These are phyloP conservation scores for Drosophila limbata DNA, from an alignment of 2,888 invertebrate genomes.

Conservation along the genomic window DNA sequence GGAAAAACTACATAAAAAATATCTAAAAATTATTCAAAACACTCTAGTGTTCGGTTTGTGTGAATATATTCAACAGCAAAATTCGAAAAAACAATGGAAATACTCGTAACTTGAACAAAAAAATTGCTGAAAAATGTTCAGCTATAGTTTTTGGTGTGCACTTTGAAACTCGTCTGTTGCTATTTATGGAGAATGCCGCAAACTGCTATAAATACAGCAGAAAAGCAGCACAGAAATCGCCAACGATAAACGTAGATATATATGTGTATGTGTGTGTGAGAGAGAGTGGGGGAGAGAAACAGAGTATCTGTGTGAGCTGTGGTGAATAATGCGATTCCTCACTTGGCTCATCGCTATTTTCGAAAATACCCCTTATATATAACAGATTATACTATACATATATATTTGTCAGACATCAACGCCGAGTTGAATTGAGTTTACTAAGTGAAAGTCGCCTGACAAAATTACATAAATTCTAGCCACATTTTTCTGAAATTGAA, in stretches of 20 bases:
- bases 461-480: conserved; percentile 31
- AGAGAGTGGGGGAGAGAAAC: not conserved
- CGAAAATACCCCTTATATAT: conserved; percentile 31
- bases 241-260: conserved; percentile 36
- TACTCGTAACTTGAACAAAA: conserved; percentile 12
- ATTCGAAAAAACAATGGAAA: conserved; percentile 17
- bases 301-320: conserved; percentile 25
- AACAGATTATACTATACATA: conserved; percentile 13
- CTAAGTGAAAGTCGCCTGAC: conserved; percentile 29
- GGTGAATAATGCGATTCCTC: conserved; percentile 58
- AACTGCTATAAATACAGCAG: conserved; percentile 61
- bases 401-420: conserved; percentile 7
- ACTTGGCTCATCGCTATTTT: conserved; percentile 78
- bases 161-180: conserved; percentile 54
- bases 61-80: too few species aligned
- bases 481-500: conserved; percentile 20
- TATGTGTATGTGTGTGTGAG: conserved; percentile 14
- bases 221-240: conserved; percentile 39
- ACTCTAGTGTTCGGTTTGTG: conserved; percentile 43
- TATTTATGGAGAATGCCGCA: conserved; percentile 81
- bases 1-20: not conserved
- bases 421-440: conserved; percentile 14
- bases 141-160: conserved; percentile 37
- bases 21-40: conserved; percentile 16
- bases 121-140: conserved; percentile 29